Base-by-base conservation (phyloP, 1,140 invertebrate species). In the Triops longicaudatus region DNA sequence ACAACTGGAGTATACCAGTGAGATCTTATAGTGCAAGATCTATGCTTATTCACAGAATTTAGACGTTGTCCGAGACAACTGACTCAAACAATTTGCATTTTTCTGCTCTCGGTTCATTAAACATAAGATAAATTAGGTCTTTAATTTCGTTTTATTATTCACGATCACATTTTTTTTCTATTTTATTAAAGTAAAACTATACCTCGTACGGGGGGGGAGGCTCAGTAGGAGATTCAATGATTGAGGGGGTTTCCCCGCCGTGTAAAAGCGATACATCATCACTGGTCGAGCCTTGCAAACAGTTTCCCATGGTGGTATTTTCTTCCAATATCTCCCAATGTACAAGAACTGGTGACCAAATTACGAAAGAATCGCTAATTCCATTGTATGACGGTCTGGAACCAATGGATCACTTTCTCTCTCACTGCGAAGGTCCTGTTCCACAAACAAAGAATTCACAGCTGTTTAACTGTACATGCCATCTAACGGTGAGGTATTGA, bases 181-280 rank as follows among this genome's bases (percentile, higher is more conserved):
- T n/a, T n/a, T n/a, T n/a, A n/a, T n/a, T n/a, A n/a, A 5, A 27
- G 22, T 4, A 17, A 37, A 37, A 37, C 31, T 31, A 73, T 26
- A 77, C 76, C 72, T 77, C 76, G 11, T 77, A 77, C 43, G 76
- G 26, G 11, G 76, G 76, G 27, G 76, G 76, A n/a, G 76, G 76
- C 42, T 73, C 76, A 42, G 44, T 43, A 27, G 71, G n/a, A n/a
- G 42, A 44, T 74, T 73, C 71, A 26, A 42, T 43, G 0, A 72
- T 42, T 1, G 76, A 77, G 9, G 76, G 76, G 42, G 76, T 77
- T 42, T 77, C 76, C 28, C 26, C 73, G 1, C 76, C 76, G 6
- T 73, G 63, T 4, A 77, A 42, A 26, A 77, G 72, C 1, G 76
- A 77, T 6, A 77, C 76, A 11, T 72, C 76, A 43, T 77, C 76